phyloP scores from a whole-genome alignment of 2,888 invertebrate species.

The Ctena decussata region DNA sequence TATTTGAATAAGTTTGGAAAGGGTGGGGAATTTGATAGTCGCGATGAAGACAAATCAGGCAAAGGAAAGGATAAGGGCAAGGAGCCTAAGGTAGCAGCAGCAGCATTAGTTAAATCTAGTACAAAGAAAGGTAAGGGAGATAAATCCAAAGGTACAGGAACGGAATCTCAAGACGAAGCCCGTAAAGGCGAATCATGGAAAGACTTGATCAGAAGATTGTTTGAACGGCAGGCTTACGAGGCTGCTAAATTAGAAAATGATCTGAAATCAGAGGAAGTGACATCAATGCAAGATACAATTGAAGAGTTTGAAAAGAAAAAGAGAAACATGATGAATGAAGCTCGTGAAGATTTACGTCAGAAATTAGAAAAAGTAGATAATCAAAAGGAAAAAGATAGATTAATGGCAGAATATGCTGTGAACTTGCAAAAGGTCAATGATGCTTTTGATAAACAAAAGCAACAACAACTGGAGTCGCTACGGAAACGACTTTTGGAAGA shows the following conservation, averaged over 20 bases:
- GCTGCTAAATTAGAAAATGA: slow-evolving; percentile 84
- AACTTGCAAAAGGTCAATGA: slow-evolving; percentile 81
- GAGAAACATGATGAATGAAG: slow-evolving; percentile 73
- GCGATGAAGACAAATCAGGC: slow-evolving; percentile 19
- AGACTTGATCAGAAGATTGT: slow-evolving; percentile 77
- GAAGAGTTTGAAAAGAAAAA: slow-evolving; percentile 82
- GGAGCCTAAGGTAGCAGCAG: slow-evolving; percentile 28
- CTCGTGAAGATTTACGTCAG: slow-evolving; percentile 72
- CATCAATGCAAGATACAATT: slow-evolving; percentile 76
- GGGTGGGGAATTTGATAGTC: slow-evolving; percentile 23
- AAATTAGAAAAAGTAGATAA: slow-evolving; percentile 75
- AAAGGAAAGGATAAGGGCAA: slow-evolving; percentile 45
- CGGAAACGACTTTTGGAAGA: slow-evolving; percentile 78
- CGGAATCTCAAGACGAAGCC: slow-evolving; percentile 14
- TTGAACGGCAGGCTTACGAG: slow-evolving; percentile 85
- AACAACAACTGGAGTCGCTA: slow-evolving; percentile 77
- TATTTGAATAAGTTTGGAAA: not conserved
- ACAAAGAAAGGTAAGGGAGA: slow-evolving; percentile 29
- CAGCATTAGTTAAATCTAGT: slow-evolving; percentile 44
- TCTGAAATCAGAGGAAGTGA: slow-evolving; percentile 79
- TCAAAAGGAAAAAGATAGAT: slow-evolving; percentile 80
- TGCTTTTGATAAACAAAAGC: slow-evolving; percentile 83
- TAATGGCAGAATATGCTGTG: slow-evolving; percentile 81
- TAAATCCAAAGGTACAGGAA: not conserved
- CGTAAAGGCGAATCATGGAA: slow-evolving; percentile 49